These are phyloP conservation scores for Probosciger aterrimus DNA, from an alignment of 2,113 vertebrate genomes.

Conservation along the genomic window DNA sequence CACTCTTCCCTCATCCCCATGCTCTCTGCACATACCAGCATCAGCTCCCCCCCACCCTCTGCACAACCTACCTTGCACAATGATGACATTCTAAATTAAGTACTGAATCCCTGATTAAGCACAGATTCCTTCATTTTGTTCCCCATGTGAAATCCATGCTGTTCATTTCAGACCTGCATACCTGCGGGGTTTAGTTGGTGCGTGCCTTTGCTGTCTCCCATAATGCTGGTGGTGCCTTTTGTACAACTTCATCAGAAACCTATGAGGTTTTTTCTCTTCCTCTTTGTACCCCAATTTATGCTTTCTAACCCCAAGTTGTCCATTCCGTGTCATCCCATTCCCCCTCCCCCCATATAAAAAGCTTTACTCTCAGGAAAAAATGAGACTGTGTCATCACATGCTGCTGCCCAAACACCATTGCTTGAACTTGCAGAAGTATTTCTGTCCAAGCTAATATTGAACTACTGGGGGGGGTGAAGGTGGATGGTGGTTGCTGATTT, in stretches of 20 bases:
- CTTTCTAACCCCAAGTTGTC: background rate
- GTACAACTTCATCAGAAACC: background rate
- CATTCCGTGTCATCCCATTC: rapidly evolving
- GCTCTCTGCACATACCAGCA: background rate
- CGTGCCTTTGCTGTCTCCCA: background rate
- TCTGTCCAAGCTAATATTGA: background rate
- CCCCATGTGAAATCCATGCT: background rate
- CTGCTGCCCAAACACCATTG: background rate
- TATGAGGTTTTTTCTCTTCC: rapidly evolving
- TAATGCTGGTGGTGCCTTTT: background rate
- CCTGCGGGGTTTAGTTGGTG: background rate
- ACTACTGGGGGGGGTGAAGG: rapidly evolving
- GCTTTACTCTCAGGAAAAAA: background rate
- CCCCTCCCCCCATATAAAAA: background rate
- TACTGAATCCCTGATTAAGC: background rate
- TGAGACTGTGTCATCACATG: background rate
- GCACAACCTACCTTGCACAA: background rate
- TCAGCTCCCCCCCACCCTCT: background rate
- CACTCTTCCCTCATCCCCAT: background rate
- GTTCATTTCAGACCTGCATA: background rate
- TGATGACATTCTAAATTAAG: rapidly evolving
- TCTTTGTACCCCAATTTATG: background rate
- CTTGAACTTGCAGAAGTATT: background rate
- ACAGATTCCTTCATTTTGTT: background rate
- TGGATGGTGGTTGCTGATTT: background rate